Evolutionary conservation across 2,113 vertebrate genomes (phyloP).

Genomic region (Alethe castanea): DNA sequence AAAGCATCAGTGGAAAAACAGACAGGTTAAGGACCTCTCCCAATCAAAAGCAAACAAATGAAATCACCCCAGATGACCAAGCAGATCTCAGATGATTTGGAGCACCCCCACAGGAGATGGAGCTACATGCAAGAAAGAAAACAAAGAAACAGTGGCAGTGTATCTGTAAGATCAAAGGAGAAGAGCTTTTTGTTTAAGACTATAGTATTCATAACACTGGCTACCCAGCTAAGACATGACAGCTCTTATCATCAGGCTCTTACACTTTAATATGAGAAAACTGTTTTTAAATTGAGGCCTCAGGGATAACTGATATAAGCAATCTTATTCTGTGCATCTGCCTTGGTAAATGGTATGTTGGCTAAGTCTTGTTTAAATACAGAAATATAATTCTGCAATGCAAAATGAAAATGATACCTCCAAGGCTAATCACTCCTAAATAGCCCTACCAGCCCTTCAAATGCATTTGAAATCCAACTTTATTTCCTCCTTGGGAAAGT

Average conservation of each 20-base stretch:
- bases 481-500: conserved; percentile 28
- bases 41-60: neutral
- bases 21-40: neutral
- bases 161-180: neutral
- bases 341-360: neutral
- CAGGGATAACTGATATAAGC: conserved; percentile 38
- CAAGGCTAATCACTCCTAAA: conserved; percentile 26
- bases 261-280: conserved; percentile 42
- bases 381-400: neutral
- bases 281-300: conserved; percentile 47
- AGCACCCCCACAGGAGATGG: neutral
- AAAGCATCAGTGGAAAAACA: neutral
- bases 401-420: neutral
- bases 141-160: neutral
- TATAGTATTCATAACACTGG: neutral
- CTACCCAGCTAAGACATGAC: neutral
- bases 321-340: conserved; percentile 25
- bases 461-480: conserved; percentile 19
- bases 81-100: neutral
- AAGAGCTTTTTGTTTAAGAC: conserved; percentile 26
- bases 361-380: conserved; percentile 42
- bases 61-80: neutral
- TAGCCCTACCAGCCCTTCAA: neutral
- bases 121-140: neutral
- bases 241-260: conserved; percentile 28